Base-by-base conservation (phyloP, 2,797 vertebrate genomes). In the Manis pentadactyla region DNA sequence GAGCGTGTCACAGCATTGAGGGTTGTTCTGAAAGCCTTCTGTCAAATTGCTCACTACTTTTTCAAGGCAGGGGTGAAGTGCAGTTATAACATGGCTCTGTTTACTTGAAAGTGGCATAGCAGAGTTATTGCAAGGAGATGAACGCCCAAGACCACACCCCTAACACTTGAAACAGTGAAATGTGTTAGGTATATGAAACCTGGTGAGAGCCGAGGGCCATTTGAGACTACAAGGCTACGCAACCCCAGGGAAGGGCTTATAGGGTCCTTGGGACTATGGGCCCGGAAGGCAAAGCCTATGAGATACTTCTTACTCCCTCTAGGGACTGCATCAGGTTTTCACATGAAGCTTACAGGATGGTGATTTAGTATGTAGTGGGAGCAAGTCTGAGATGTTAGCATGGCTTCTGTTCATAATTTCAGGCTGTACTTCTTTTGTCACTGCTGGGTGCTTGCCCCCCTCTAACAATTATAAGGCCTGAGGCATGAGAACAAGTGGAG, bases 371-470 rank as follows among this genome's bases (percentile, higher is more conserved):
- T 87, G 73, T 23, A 68, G 64, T 7, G 79, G 51, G 19, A 96
- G 46, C 39, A 59, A 37, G 49, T 88, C 27, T 75, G 77, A 86
- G 86, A n/a, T 6, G 2, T 78, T 49, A n/a, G 49, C 42, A 29
- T 66, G 53, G 51, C 51, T 82, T 90, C 78, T 51, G 49, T 91
- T 79, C 29, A 9, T 53, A 63, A 92, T 78, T 88, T 64, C 25
- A n/a, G 91, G 92, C 74, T 69, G 66, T 29, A 29, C 78, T 84
- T 92, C 71, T 87, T 64, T 79, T 92, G 37, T 88, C 84, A 25
- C 34, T 89, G 39, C 66, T 53, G 51, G 13, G 71, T 59, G 37
- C 89, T 59, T 69, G 87, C 42, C 75, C 75, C 77, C 63, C 66
- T 77, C 69, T 86, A 25, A 79, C 87, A 46, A 49, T 59, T 37